A percentile compares a stretch with the other conserved stretches of the same genome.
Conservation (phyloP, 2,797 vertebrate species). For the Luscinia megarhynchos region DNA sequence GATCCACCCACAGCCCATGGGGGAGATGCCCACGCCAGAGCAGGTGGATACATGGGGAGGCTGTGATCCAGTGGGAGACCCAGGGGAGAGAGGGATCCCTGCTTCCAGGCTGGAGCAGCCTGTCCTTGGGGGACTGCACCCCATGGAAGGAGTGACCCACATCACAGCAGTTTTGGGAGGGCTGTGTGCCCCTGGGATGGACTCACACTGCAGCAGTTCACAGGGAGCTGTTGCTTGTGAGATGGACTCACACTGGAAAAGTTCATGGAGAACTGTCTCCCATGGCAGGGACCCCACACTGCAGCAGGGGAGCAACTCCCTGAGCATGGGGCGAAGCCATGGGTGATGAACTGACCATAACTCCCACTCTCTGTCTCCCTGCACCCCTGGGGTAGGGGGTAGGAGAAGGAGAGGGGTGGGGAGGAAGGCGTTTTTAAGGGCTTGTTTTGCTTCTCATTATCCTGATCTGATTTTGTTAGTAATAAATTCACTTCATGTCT, state of each 20-base stretch:
- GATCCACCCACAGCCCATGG: neutral
- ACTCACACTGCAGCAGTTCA: neutral
- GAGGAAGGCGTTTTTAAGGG: neutral
- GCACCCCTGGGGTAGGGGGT: neutral
- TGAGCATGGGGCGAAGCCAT: neutral
- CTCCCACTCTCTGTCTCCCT: neutral
- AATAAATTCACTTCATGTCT: neutral
- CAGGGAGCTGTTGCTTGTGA: neutral
- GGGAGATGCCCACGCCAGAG: accelerated
- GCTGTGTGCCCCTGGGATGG: neutral
- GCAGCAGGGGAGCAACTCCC: too few relatives aligned
- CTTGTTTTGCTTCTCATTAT: neutral
- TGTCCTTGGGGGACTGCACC: neutral
- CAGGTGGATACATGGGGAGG: neutral
- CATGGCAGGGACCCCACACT: neutral
- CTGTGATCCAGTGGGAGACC: neutral
- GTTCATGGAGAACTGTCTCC: neutral
- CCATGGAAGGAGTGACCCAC: accelerated
- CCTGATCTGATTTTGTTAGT: neutral
- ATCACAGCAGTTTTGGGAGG: too few relatives aligned
- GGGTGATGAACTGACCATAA: neutral
- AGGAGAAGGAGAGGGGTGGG: neutral
- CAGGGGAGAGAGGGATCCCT: neutral
- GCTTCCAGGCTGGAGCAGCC: neutral
- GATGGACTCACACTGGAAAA: neutral